Conservation (phyloP, 1,140 invertebrate species). For the Euura saliciscinereae region DNA sequence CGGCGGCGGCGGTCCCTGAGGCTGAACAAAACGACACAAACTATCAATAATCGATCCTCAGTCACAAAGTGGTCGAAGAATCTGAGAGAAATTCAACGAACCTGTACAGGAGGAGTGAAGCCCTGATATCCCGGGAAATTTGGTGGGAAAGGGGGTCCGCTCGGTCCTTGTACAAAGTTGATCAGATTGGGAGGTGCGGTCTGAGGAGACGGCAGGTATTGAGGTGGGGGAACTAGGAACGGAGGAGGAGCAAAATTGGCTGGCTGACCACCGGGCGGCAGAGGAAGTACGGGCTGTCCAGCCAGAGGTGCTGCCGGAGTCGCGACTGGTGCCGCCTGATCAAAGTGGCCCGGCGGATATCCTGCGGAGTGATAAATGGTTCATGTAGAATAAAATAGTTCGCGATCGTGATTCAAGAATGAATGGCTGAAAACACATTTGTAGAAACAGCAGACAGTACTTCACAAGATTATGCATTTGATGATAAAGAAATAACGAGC, state of each 20-base stretch:
- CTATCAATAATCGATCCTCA: not conserved
- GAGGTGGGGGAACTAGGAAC: constrained; percentile 54
- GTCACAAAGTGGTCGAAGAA: not conserved
- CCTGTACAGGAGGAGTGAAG: constrained; percentile 52
- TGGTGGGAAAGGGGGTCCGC: constrained; percentile 52
- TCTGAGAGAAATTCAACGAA: constrained; percentile 25
- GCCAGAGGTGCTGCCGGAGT: constrained; percentile 44
- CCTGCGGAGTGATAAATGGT: constrained; percentile 28
- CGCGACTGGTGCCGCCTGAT: constrained; percentile 46
- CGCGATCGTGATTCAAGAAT: no score
- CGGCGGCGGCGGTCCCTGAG: constrained; percentile 54
- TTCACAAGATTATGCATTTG: no score
- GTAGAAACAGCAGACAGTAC: no score
- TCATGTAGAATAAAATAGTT: no score
- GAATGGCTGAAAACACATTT: no score
- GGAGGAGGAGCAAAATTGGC: constrained; percentile 52
- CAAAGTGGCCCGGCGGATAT: constrained; percentile 50
- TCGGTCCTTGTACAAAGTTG: constrained; percentile 55
- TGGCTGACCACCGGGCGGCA: constrained; percentile 53
- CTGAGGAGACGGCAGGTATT: constrained; percentile 52
- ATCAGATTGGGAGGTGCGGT: constrained; percentile 55
- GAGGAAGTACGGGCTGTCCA: constrained; percentile 45
- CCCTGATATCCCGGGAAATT: constrained; percentile 56
- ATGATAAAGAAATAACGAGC: no score
- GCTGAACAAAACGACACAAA: constrained; percentile 21